Evolutionary conservation across 1,140 invertebrate species (phyloP).

Genomic region (Meloidogyne hapla): DNA sequence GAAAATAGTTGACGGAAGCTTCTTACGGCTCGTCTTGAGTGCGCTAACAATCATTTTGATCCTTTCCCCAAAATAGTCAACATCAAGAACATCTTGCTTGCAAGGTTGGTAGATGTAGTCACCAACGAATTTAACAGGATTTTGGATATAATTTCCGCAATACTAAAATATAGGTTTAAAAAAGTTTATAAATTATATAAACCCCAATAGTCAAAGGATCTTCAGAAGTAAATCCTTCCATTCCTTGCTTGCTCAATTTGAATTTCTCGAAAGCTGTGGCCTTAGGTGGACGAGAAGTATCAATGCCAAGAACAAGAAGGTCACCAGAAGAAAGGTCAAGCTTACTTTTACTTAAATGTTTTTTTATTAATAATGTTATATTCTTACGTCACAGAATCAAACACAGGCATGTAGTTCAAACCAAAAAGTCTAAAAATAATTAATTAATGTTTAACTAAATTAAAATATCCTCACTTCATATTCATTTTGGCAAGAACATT

Average conservation of each 20-base stretch:
- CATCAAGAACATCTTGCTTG: slow-evolving; percentile 10
- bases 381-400: slow-evolving; percentile 25
- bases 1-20: slow-evolving; percentile 22
- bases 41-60: neutral
- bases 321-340: slow-evolving; percentile 30
- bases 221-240: slow-evolving; percentile 7
- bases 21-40: neutral
- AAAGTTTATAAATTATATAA: neutral
- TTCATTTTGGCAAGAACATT: slow-evolving; percentile 38
- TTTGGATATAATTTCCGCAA: slow-evolving; percentile 20
- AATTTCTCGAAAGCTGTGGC: slow-evolving; percentile 24
- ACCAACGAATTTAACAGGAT: slow-evolving; percentile 30
- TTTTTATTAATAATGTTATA: neutral
- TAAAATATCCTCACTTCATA: slow-evolving; percentile 18
- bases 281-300: slow-evolving; percentile 18
- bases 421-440: slow-evolving; percentile 21
- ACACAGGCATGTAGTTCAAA: slow-evolving; percentile 25
- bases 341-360: slow-evolving; percentile 21
- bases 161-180: slow-evolving; percentile 16
- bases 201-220: slow-evolving; percentile 30
- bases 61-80: neutral
- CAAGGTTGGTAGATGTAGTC: slow-evolving; percentile 27
- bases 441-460: neutral
- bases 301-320: slow-evolving; percentile 35
- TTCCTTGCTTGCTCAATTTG: slow-evolving; percentile 14